A percentile compares a stretch with the other conserved stretches of the same genome.
phyloP scores from a whole-genome alignment of 1,140 invertebrate genomes.

The Nomia melanderi region DNA sequence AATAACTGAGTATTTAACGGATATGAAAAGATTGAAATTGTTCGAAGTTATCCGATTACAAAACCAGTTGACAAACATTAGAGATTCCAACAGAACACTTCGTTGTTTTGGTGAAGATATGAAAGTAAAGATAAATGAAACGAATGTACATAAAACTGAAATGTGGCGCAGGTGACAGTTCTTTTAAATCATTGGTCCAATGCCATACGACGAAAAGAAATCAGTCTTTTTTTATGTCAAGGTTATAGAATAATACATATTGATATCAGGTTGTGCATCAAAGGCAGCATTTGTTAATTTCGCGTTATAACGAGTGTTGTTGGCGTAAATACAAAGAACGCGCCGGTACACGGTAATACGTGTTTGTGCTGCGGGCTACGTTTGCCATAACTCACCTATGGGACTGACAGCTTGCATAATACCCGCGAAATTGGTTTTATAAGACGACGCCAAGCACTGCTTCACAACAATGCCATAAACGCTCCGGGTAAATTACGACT shows the following conservation, averaged over 20 bases:
- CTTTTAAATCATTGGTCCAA: too few relatives aligned
- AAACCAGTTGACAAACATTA: too few relatives aligned
- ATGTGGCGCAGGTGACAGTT: too few relatives aligned
- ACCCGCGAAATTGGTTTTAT: constrained; percentile 81
- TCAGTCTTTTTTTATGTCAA: too few relatives aligned
- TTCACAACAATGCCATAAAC: constrained; percentile 79
- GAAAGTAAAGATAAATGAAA: too few relatives aligned
- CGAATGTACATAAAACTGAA: too few relatives aligned
- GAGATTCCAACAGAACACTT: too few relatives aligned
- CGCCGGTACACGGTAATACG: constrained; percentile 68
- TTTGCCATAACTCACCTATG: constrained; percentile 77
- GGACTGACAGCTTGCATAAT: constrained; percentile 80
- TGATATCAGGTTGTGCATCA: constrained; percentile 22
- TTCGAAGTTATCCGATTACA: too few relatives aligned
- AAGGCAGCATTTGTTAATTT: constrained; percentile 57
- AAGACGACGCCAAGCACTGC: constrained; percentile 77
- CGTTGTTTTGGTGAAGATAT: too few relatives aligned
- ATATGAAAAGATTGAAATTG: too few relatives aligned
- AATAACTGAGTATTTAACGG: too few relatives aligned
- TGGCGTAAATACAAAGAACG: constrained; percentile 62
- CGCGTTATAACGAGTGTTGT: constrained; percentile 65
- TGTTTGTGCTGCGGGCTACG: constrained; percentile 73
- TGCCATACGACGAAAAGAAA: too few relatives aligned
- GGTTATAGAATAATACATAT: constrained; percentile 10
- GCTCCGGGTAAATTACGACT: constrained; percentile 77